Evolutionary conservation across 1,140 invertebrate genomes (phyloP).

Genomic region (Mizuhopecten yessoensis): DNA sequence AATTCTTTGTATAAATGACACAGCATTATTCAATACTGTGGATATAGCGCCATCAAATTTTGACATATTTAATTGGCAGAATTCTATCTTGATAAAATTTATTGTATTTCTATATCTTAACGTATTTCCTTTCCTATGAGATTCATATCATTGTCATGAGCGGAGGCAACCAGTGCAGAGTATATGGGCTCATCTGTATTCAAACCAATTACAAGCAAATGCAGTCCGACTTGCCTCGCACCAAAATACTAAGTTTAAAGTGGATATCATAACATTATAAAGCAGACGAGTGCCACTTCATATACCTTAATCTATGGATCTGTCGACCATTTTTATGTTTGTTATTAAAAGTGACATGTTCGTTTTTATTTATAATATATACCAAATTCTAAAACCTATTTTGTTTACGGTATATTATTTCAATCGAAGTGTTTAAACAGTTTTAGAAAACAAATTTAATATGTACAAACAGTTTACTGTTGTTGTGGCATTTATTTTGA

Average conservation of each 20-base stretch:
- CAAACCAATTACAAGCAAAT: neutral
- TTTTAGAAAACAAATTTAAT: neutral
- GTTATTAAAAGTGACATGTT: too few relatives aligned
- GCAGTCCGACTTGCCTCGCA: neutral
- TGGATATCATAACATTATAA: too few relatives aligned
- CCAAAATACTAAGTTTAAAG: neutral
- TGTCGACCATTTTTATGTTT: too few relatives aligned
- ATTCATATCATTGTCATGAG: neutral
- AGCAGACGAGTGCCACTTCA: too few relatives aligned
- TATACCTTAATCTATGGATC: too few relatives aligned
- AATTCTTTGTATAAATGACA: slow-evolving; percentile 3
- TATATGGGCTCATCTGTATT: neutral
- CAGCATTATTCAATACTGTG: neutral
- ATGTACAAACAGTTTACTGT: neutral
- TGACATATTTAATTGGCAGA: slow-evolving; percentile 17
- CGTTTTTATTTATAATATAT: too few relatives aligned
- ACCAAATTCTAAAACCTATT: too few relatives aligned
- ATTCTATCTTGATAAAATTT: slow-evolving; percentile 8
- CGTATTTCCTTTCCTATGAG: neutral
- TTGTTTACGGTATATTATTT: too few relatives aligned
- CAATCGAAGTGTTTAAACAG: neutral
- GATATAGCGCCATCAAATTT: neutral
- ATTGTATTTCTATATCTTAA: neutral
- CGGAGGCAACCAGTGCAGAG: neutral
- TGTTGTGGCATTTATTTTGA: too few relatives aligned